Conservation (phyloP, 2,888 invertebrate species). For the Sinodicranocentrus sp. region DNA sequence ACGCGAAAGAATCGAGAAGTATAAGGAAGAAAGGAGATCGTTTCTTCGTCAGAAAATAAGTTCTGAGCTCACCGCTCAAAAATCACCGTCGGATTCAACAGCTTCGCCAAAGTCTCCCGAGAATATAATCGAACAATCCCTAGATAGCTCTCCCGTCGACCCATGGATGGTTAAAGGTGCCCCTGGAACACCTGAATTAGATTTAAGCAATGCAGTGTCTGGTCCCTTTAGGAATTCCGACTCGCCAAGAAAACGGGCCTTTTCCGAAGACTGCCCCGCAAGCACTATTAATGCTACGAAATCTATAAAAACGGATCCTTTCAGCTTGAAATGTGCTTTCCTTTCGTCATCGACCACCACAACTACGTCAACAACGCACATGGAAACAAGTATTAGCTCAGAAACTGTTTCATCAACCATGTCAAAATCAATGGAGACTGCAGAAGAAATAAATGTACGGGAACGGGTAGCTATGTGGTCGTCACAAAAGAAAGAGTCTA, state of each 20-base stretch:
- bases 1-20: constrained; percentile 91
- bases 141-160: neutral
- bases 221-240: constrained; percentile 58
- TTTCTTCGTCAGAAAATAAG: constrained; percentile 92
- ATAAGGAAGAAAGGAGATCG: constrained; percentile 92
- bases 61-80: constrained; percentile 67
- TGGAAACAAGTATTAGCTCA: constrained; percentile 31
- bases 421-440: constrained; percentile 55
- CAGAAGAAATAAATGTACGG: constrained; percentile 77
- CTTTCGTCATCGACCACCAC: constrained; percentile 38
- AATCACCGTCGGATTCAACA: constrained; percentile 41
- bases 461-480: constrained; percentile 77
- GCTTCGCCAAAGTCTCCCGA: constrained; percentile 56
- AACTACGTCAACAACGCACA: constrained; percentile 26
- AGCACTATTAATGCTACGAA: constrained; percentile 54
- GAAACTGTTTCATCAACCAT: constrained; percentile 11
- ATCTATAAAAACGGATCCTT: constrained; percentile 74
- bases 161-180: neutral
- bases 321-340: constrained; percentile 59
- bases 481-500: constrained; percentile 40
- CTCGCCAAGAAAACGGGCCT: constrained; percentile 75
- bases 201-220: neutral
- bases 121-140: neutral
- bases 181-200: neutral
- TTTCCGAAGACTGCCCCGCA: constrained; percentile 72